phyloP scores from a whole-genome alignment of 2,797 vertebrate species.

The Salmo trutta region DNA sequence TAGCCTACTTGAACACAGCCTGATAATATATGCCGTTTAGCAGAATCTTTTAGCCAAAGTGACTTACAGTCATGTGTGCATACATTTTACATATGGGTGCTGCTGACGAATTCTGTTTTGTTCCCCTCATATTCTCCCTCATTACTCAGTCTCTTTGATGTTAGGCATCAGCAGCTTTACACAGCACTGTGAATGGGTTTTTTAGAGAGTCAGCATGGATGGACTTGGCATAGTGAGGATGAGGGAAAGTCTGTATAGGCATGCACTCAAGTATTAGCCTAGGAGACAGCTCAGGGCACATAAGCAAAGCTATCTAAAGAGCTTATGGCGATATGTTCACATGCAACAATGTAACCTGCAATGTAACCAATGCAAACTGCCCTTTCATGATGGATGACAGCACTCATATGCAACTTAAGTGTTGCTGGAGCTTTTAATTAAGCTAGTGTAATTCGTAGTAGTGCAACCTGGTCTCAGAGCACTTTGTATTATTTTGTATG shows the following conservation, averaged over 20 bases:
- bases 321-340: neutral
- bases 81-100: too few species aligned
- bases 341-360: neutral
- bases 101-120: neutral
- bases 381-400: neutral
- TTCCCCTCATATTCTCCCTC: neutral
- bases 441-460: neutral
- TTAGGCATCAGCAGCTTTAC: neutral
- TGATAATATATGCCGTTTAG: neutral
- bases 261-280: neutral
- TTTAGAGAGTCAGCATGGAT: neutral
- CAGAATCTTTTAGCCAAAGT: too few species aligned
- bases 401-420: neutral
- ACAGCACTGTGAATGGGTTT: neutral
- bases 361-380: neutral
- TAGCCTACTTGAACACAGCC: neutral
- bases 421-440: neutral
- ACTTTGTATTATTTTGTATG: too few species aligned
- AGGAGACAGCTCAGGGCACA: neutral
- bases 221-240: neutral
- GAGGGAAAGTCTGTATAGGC: neutral
- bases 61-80: too few species aligned
- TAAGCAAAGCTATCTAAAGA: neutral
- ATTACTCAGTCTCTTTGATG: neutral
- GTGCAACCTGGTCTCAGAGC: too few species aligned